Base-by-base conservation (phyloP, 2,888 invertebrate species). In the Ormyrus nitidulus region DNA sequence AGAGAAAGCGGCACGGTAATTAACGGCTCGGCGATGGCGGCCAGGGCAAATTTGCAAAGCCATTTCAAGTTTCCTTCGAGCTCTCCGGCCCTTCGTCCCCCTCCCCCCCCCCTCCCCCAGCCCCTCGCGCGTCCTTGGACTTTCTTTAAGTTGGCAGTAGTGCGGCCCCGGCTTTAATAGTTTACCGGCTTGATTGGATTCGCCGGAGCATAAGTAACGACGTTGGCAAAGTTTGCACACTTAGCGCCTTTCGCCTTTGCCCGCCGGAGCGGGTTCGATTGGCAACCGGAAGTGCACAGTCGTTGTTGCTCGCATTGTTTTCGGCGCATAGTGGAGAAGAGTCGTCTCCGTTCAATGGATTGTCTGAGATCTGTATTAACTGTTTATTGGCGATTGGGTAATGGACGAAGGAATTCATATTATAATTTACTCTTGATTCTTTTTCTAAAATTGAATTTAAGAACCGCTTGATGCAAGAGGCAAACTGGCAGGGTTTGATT, bases 31-130 rank as follows among this genome's bases (percentile, higher is more conserved):
- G 84, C 86, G 86, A 86, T 80, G 85, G 85, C 34, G 34, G 84
- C 68, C 84, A 83, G 86, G 85, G 88, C 83, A 90, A 89, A 90
- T 90, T 90, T 90, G 87, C 88, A 86, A 87, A 89, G 88, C 89
- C 87, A 89, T 89, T 90, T 89, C 87, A 88, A 89, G 88, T 87
- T 89, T 68, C 62, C 66, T 66, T 34, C 10, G 58, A 46, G 13
- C 44, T 34, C 19, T 54, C 46, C 44, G 11, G 34, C 46, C 46
- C 54, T 9, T 34, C 34, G 34, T 0, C 34, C 34, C 34, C n/a
- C 61, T 0, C n/a, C 19, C 54, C 10, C 19, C 19, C 11, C 54
- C n/a, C 10, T 7, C 9, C 10, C 46, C 59, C 53, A 5, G 8
- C 2, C 56, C 64, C 49, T 49, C n/a, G 19, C 9, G 3, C 10